Base-by-base conservation (phyloP, 2,797 vertebrate genomes). In the Pogonophryne albipinna region DNA sequence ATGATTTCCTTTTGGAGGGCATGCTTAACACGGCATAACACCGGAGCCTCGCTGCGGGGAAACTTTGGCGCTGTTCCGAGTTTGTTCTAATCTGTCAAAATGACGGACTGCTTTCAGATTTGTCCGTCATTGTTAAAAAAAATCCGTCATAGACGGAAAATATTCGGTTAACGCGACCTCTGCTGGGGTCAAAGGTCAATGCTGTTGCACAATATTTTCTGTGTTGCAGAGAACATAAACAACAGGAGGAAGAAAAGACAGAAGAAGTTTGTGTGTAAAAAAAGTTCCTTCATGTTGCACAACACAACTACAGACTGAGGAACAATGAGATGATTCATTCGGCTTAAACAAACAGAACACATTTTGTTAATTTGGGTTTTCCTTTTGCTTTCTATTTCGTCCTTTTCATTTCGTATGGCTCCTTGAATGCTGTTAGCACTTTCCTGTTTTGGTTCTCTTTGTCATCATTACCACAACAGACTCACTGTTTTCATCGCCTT, bases 161-260 rank as follows among this genome's bases (percentile, higher is more conserved):
- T n/a, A n/a, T n/a, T n/a, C n/a, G n/a, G n/a, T n/a, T n/a, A n/a
- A n/a, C n/a, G n/a, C n/a, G n/a, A n/a, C n/a, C n/a, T n/a, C n/a
- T n/a, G n/a, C n/a, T n/a, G n/a, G n/a, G 34, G 69, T 76, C 72
- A 82, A 74, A 81, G 76, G 81, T 86, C 84, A 58, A n/a, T 2
- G 78, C 27, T 67, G 44, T 23, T 71, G 58, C 17, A 14, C 20
- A 46, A 34, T 66, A 56, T 10, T 2, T 16, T 10, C 23, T 4
- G 7, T 46, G 17, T 12, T 4, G 10, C 31, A 6, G 17, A 45
- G 17, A 56, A 16, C 19, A 27, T 8, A 19, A 34, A 47, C 11
- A 57, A n/a, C n/a, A n/a, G n/a, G n/a, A n/a, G n/a, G n/a, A n/a
- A n/a, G n/a, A n/a, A n/a, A n/a, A n/a, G 17, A 2, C 4, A 31